phyloP scores from a whole-genome alignment of 2,113 vertebrate genomes.

The Corvus hawaiiensis region DNA sequence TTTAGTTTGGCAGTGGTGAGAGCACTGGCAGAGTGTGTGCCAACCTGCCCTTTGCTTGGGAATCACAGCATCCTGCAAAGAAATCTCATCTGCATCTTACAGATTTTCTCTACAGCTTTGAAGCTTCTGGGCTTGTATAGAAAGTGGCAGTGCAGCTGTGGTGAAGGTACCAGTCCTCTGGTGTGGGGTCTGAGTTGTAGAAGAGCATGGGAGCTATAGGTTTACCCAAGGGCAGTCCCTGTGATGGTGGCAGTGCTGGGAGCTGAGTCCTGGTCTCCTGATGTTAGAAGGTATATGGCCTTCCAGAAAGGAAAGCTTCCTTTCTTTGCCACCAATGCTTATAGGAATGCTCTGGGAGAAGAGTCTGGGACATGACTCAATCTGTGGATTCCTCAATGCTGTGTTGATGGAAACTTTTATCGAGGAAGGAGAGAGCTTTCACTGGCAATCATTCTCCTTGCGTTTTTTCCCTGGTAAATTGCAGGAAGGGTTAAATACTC shows the following conservation, averaged over 20 bases:
- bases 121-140: neutral
- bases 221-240: neutral
- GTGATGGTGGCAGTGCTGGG: neutral
- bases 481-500: slow-evolving; percentile 31
- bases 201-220: neutral
- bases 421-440: neutral
- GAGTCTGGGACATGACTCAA: neutral
- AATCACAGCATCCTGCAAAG: neutral
- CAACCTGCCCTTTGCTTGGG: neutral
- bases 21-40: neutral
- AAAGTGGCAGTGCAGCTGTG: neutral
- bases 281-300: neutral
- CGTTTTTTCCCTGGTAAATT: neutral
- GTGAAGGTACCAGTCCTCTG: neutral
- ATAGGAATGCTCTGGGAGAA: neutral
- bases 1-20: neutral
- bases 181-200: neutral
- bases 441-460: neutral
- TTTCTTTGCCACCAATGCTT: neutral
- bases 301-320: neutral
- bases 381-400: neutral
- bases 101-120: neutral
- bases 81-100: neutral
- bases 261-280: neutral
- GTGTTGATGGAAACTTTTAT: neutral